Conservation (phyloP, 1,140 invertebrate species). For the Drosophila arawakana region DNA sequence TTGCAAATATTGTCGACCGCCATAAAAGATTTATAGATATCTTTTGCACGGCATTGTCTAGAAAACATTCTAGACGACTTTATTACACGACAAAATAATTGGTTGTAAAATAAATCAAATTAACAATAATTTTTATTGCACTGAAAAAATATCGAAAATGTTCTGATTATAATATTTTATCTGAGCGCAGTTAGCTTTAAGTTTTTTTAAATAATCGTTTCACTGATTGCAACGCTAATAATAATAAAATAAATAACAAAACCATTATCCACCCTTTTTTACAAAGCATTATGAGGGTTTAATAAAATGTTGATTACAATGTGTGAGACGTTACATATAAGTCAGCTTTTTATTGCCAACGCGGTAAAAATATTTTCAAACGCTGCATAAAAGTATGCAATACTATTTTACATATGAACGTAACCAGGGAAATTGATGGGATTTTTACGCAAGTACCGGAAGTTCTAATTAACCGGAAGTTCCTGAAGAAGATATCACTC, state of each 20-base stretch:
- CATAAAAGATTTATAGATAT: neutral
- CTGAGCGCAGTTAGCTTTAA: too few relatives aligned
- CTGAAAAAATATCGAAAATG: too few relatives aligned
- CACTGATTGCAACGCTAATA: neutral
- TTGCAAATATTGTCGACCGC: neutral
- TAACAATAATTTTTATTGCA: too few relatives aligned
- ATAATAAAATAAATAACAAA: too few relatives aligned
- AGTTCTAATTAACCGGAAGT: neutral
- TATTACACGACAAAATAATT: too few relatives aligned
- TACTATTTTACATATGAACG: neutral
- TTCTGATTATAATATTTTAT: too few relatives aligned
- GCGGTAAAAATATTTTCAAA: neutral
- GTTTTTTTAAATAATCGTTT: neutral
- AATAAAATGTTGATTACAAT: neutral
- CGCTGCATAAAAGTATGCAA: constrained; percentile 35
- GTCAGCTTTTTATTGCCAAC: neutral
- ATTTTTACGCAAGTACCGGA: neutral
- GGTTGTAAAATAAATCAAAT: too few relatives aligned
- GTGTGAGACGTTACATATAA: neutral
- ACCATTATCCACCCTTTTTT: neutral
- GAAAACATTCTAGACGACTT: too few relatives aligned
- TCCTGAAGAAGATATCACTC: too few relatives aligned
- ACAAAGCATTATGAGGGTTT: neutral
- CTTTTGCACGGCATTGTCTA: too few relatives aligned
- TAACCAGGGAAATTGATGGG: neutral